phyloP scores from a whole-genome alignment of 2,113 vertebrate species.

The Brachypodius melanocephalos region DNA sequence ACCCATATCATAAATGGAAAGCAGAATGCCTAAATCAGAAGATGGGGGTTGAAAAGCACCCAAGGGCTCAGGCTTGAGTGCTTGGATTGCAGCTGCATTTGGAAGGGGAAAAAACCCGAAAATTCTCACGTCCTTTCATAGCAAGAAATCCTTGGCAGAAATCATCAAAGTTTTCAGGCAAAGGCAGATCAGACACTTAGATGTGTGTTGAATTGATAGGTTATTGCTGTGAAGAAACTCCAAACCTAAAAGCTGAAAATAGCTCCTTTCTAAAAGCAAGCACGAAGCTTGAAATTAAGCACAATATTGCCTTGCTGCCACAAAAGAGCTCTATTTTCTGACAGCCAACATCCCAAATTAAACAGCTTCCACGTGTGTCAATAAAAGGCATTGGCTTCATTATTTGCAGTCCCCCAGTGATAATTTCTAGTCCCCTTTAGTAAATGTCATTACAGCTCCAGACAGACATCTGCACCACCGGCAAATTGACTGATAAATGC shows the following conservation, averaged over 20 bases:
- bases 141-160: conserved; percentile 3
- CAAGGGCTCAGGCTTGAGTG: not conserved
- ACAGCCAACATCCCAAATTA: conserved; percentile 36
- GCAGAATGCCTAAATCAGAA: not conserved
- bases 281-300: not conserved
- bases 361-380: conserved; percentile 51
- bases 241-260: not conserved
- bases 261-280: not conserved
- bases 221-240: not conserved
- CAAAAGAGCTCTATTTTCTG: conserved; percentile 41
- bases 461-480: conserved; percentile 13
- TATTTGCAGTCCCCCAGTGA: conserved; percentile 35
- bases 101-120: not conserved
- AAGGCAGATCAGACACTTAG: not conserved
- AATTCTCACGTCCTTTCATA: not conserved
- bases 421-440: conserved; percentile 23
- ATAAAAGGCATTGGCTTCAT: conserved; percentile 45
- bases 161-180: not conserved
- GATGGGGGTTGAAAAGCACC: not conserved
- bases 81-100: not conserved
- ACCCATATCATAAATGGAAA: not conserved
- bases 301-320: not conserved
- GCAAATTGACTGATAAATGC: not conserved
- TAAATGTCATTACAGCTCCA: conserved; percentile 45
- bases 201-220: not conserved